Conservation (phyloP, 2,888 invertebrate genomes). For the Thelaira solivaga region DNA sequence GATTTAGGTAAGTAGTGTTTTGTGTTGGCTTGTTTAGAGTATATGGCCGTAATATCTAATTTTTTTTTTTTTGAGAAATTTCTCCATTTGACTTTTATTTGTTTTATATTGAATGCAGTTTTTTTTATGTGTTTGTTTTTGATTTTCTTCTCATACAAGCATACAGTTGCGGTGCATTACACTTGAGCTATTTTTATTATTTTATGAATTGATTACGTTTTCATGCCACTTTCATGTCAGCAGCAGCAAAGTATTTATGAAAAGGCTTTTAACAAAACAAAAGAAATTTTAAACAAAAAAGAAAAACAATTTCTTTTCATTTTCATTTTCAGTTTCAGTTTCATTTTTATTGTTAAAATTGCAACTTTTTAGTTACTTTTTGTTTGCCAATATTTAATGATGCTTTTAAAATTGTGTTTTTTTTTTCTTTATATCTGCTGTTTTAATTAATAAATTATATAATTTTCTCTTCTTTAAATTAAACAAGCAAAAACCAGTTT, state of each 20-base stretch:
- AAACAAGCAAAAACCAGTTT: too few relatives aligned
- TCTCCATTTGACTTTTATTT: slow-evolving; percentile 25
- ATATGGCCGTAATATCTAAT: too few relatives aligned
- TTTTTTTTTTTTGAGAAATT: slow-evolving; percentile 14
- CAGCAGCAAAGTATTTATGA: too few relatives aligned
- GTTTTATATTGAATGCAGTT: slow-evolving; percentile 19
- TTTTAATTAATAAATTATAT: slow-evolving; percentile 50
- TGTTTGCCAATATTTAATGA: slow-evolving; percentile 6
- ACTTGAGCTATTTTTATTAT: slow-evolving; percentile 53
- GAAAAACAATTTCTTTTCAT: slow-evolving; percentile 31
- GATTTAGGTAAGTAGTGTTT: background rate
- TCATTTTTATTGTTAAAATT: slow-evolving; percentile 12
- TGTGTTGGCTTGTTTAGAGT: too few relatives aligned
- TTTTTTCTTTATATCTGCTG: background rate
- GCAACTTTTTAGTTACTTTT: background rate
- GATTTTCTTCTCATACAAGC: slow-evolving; percentile 26
- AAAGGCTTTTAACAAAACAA: too few relatives aligned
- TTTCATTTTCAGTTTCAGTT: slow-evolving; percentile 1
- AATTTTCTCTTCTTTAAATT: slow-evolving; percentile 43
- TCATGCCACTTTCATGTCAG: slow-evolving; percentile 35
- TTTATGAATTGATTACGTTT: slow-evolving; percentile 49
- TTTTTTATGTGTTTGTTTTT: slow-evolving; percentile 23
- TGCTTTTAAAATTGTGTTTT: background rate
- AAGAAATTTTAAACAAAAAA: slow-evolving; percentile 29
- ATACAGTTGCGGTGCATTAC: slow-evolving; percentile 42